Conservation (phyloP, 2,888 invertebrate genomes). For the Lasioglossum vierecki region DNA sequence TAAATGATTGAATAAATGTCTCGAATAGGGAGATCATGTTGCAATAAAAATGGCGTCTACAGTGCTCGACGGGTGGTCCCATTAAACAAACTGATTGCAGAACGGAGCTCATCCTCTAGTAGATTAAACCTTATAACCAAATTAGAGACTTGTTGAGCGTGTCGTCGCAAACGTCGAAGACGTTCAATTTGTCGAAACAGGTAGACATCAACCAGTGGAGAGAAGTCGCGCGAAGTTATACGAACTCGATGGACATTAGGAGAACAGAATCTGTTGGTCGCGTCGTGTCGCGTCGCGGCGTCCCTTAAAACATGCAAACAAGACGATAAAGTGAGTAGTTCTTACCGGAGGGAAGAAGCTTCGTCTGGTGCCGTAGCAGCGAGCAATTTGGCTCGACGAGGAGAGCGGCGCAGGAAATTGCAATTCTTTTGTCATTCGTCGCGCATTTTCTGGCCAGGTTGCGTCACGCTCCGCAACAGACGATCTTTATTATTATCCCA, state of each 20-base stretch:
- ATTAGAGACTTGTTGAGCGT: neutral
- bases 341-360: neutral
- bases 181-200: neutral
- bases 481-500: constrained; percentile 34
- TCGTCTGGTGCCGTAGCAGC: neutral
- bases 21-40: neutral
- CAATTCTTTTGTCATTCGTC: constrained; percentile 14
- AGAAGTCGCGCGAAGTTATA: neutral
- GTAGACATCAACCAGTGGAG: neutral
- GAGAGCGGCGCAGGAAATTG: neutral
- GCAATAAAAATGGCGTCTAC: neutral
- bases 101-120: neutral
- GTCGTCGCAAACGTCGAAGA: neutral
- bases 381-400: neutral
- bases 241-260: neutral
- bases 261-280: neutral
- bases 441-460: constrained; percentile 10
- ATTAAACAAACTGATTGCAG: neutral
- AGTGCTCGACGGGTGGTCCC: no score
- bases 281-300: no score
- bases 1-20: neutral
- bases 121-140: neutral
- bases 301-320: constrained; percentile 4
- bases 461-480: neutral
- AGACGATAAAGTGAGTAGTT: neutral